Evolutionary conservation across 2,888 invertebrate species (phyloP), one percentile per base, ranked within the genome.

Genomic region (Octonoba sinensis): DNA sequence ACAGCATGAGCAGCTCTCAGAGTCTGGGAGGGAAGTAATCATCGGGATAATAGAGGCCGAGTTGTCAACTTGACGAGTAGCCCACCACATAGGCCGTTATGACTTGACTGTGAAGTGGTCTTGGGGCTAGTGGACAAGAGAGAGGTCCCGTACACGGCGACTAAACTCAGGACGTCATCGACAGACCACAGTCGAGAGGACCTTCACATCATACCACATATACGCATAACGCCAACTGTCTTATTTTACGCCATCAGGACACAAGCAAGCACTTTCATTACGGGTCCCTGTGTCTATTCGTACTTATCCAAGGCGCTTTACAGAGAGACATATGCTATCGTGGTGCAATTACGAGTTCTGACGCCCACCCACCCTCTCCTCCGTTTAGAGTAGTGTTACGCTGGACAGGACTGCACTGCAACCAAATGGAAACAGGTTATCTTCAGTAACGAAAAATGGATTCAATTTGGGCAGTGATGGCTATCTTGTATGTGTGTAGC

Each of bases 61-160:
- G 18, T 27, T 0, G 51, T 51, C 66, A 51, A 15, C 24, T 66
- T n/a, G 16, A n/a, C n/a, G n/a, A n/a, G n/a, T n/a, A n/a, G n/a
- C 47, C 15, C 47, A n/a, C n/a, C n/a, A n/a, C n/a, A n/a, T n/a
- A n/a, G n/a, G n/a, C n/a, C n/a, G n/a, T n/a, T n/a, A n/a, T 36
- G 36, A 36, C 27, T 36, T n/a, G 27, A 20, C 44, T 36, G 67
- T 69, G 18, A 54, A 15, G n/a, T 56, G 36, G 36, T 69, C 11
- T 69, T 56, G 67, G 24, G 27, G 18, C 46, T n/a, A 46, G n/a
- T 44, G 46, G 47, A 47, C 46, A n/a, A 44, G 46, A 57, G 59
- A 70, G 46, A n/a, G 36, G 11, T 24, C 20, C n/a, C n/a, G 0
- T 70, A 59, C 44, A 57, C 22, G 70, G 46, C 18, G 16, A 22